Percentiles rank a stretch among this genome's conserved stretches.
Conservation (phyloP, 2,797 vertebrate species). For the Sebastes vulpes region DNA sequence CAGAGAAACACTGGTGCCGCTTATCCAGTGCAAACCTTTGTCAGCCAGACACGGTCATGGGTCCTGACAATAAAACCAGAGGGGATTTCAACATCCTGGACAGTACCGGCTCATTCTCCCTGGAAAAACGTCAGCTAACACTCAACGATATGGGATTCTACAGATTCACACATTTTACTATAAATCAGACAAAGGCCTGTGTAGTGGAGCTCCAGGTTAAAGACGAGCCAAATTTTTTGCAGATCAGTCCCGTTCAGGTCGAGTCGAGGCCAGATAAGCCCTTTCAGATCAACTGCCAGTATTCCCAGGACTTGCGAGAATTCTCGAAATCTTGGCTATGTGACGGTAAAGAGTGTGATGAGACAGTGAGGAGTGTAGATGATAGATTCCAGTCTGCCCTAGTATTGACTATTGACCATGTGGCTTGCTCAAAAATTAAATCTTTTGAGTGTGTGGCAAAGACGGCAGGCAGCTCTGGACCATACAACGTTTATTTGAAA, state of each 20-base stretch:
- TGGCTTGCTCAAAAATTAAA: not conserved
- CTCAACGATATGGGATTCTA: not conserved
- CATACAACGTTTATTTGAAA: not conserved
- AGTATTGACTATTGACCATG: not conserved
- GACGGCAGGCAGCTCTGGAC: rapidly evolving
- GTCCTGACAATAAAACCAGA: not conserved
- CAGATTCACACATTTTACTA: not conserved
- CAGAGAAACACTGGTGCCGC: slow-evolving; percentile 6
- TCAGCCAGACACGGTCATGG: not conserved
- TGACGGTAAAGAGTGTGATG: not conserved
- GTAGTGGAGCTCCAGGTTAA: not conserved
- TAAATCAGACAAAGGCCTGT: not conserved
- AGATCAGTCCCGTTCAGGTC: not conserved
- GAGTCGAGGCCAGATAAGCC: not conserved
- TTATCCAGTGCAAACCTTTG: not conserved
- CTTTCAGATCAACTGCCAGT: not conserved
- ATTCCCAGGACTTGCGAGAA: not conserved
- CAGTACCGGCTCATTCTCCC: not conserved
- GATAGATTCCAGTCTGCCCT: slow-evolving; percentile 5
- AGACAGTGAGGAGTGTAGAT: not conserved
- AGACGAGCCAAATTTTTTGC: not conserved
- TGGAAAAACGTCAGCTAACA: not conserved
- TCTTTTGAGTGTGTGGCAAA: not conserved
- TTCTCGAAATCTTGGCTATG: slow-evolving; percentile 4
- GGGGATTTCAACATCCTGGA: not conserved